Percentiles rank a stretch among this genome's conserved stretches.
These are phyloP conservation scores for Crotalus viridis DNA, from an alignment of 2,113 vertebrate genomes.

Conservation along the genomic window DNA sequence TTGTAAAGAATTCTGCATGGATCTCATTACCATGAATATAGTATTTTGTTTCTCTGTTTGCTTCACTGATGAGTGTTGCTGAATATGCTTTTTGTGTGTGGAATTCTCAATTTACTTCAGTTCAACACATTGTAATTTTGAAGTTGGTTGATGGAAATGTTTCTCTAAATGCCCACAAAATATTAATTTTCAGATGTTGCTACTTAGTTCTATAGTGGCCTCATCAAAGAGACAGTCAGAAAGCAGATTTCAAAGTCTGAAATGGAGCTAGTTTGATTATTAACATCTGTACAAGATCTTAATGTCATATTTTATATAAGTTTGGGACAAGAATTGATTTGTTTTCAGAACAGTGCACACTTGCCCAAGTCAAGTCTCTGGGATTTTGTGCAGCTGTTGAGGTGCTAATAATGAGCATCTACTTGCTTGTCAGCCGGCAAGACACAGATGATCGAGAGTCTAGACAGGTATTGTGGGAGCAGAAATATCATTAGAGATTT, in stretches of 20 bases:
- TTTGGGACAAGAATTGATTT: constrained; percentile 18
- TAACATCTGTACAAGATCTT: constrained; percentile 53
- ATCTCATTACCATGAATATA: constrained; percentile 34
- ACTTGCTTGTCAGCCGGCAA: constrained; percentile 23
- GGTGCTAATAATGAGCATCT: constrained; percentile 38
- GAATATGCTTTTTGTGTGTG: constrained; percentile 4
- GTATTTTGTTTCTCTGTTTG: constrained; percentile 39
- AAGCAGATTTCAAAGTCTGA: constrained; percentile 42
- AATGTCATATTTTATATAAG: constrained; percentile 27
- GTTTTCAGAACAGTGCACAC: constrained; percentile 42
- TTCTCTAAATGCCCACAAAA: constrained; percentile 30
- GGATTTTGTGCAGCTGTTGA: constrained; percentile 48
- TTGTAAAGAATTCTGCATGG: constrained; percentile 28
- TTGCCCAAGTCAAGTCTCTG: constrained; percentile 20
- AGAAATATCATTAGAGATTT: constrained; percentile 14
- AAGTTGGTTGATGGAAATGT: constrained; percentile 42
- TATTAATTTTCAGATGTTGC: constrained; percentile 19
- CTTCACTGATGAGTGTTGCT: constrained; percentile 41
- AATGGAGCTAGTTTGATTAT: constrained; percentile 45
- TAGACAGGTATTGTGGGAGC: constrained; percentile 17
- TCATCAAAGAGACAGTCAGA: constrained; percentile 22
- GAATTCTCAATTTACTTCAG: constrained; percentile 43
- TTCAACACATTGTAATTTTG: constrained; percentile 41
- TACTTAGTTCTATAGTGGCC: neutral
- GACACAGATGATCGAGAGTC: constrained; percentile 29